A percentile compares a stretch with the other conserved stretches of the same genome.
phyloP scores from a whole-genome alignment of 2,888 invertebrate species.

The Ormia ochracea region DNA sequence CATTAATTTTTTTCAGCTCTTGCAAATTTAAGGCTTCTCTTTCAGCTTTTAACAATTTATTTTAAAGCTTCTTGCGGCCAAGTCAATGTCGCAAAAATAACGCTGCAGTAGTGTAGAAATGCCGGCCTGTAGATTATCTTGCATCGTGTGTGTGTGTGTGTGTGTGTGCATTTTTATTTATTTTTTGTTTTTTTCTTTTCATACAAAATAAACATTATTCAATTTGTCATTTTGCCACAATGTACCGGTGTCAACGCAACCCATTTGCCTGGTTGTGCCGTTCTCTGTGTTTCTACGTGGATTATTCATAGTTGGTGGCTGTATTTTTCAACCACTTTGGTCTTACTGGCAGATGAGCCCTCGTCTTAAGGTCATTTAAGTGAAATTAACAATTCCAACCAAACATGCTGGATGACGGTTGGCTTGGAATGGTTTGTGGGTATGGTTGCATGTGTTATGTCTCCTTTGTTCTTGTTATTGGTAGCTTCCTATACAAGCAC shows the following conservation, averaged over 20 bases:
- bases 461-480: not conserved
- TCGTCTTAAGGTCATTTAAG: slow-evolving; percentile 62
- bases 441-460: not conserved
- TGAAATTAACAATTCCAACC: slow-evolving; percentile 60
- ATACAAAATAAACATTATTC: slow-evolving; percentile 50
- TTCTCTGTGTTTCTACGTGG: slow-evolving; percentile 19
- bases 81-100: slow-evolving; percentile 36
- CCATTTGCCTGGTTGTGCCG: not conserved
- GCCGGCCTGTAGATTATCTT: slow-evolving; percentile 24
- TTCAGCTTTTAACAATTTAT: slow-evolving; percentile 5
- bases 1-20: not conserved
- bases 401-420: slow-evolving; percentile 38
- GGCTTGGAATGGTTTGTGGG: too few species aligned
- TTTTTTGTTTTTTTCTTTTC: not conserved
- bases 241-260: slow-evolving; percentile 55
- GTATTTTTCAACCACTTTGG: slow-evolving; percentile 42
- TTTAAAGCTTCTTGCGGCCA: slow-evolving; percentile 22
- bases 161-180: not conserved
- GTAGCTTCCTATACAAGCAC: slow-evolving; percentile 22
- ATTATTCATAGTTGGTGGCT: slow-evolving; percentile 58
- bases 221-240: slow-evolving; percentile 60
- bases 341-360: slow-evolving; percentile 60
- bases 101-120: slow-evolving; percentile 27
- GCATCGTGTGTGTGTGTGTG: slow-evolving; percentile 6
- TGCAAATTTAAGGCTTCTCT: not conserved